phyloP scores from a whole-genome alignment of 1,140 invertebrate genomes.

The Drosophila ohnishii region DNA sequence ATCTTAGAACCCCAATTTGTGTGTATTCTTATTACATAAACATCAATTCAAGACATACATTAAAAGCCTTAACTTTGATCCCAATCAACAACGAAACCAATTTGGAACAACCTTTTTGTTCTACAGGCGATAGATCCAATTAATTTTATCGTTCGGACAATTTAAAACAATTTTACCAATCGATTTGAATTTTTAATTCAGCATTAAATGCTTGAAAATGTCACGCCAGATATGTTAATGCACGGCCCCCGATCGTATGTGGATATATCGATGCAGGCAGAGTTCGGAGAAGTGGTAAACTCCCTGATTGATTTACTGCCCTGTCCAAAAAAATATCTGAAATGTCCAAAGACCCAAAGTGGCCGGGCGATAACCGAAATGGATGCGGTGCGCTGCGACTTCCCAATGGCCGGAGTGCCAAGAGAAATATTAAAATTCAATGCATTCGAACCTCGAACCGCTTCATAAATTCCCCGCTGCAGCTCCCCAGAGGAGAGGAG shows the following conservation, averaged over 20 bases:
- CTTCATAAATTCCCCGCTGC: constrained; percentile 30
- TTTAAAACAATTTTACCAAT: constrained; percentile 13
- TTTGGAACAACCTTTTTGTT: constrained; percentile 2
- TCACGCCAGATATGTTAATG: constrained; percentile 22
- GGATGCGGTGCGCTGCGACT: constrained; percentile 34
- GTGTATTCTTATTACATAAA: background rate
- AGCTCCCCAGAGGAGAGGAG: constrained; percentile 38
- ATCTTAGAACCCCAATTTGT: background rate
- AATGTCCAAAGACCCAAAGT: constrained; percentile 30
- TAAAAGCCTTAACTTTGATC: background rate
- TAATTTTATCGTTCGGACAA: background rate
- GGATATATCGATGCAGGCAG: background rate
- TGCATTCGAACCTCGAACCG: constrained; percentile 16
- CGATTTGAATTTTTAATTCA: constrained; percentile 20
- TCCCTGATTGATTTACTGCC: constrained; percentile 64
- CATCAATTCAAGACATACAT: background rate
- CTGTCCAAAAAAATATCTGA: constrained; percentile 8
- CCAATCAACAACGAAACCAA: background rate
- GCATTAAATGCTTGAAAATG: constrained; percentile 11
- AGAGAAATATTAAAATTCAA: constrained; percentile 52
- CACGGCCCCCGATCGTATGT: background rate
- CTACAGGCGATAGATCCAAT: constrained; percentile 1
- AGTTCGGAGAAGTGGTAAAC: constrained; percentile 21
- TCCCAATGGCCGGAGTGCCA: constrained; percentile 37
- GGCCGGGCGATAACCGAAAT: constrained; percentile 49